phyloP scores from a whole-genome alignment of 2,797 vertebrate species.

The Phrynocephalus vlangalii region DNA sequence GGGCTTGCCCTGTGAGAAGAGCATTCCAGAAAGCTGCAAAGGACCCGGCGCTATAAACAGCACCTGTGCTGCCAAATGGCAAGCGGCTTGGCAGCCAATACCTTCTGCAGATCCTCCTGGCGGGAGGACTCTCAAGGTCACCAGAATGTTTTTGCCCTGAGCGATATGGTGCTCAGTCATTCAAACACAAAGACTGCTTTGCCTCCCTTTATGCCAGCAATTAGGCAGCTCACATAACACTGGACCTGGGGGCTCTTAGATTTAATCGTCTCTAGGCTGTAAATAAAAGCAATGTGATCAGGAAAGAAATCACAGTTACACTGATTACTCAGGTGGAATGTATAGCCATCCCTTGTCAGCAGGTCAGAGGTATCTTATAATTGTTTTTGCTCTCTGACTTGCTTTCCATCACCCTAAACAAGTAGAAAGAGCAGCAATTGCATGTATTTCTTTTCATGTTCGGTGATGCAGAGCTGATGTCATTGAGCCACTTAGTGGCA shows the following conservation, averaged over 20 bases:
- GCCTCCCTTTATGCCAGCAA: neutral
- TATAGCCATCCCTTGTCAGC: slow-evolving; percentile 3
- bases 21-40: slow-evolving; percentile 52
- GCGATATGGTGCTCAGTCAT: fast-evolving
- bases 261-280: neutral
- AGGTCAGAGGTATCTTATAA: slow-evolving; percentile 32
- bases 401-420: slow-evolving; percentile 7
- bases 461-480: neutral
- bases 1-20: slow-evolving; percentile 55
- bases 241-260: slow-evolving; percentile 12
- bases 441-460: neutral
- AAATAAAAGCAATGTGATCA: slow-evolving; percentile 36
- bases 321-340: slow-evolving; percentile 3
- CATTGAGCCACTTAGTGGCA: neutral
- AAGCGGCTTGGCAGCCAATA: slow-evolving; percentile 45
- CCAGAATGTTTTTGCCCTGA: fast-evolving
- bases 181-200: slow-evolving; percentile 18
- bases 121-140: slow-evolving; percentile 5
- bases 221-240: neutral
- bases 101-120: neutral
- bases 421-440: neutral
- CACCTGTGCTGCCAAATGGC: slow-evolving; percentile 77
- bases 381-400: slow-evolving; percentile 24
- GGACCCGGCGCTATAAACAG: slow-evolving; percentile 44
- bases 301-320: neutral